Base-by-base conservation (phyloP, 2,797 vertebrate genomes). In the Holocentrus rufus region DNA sequence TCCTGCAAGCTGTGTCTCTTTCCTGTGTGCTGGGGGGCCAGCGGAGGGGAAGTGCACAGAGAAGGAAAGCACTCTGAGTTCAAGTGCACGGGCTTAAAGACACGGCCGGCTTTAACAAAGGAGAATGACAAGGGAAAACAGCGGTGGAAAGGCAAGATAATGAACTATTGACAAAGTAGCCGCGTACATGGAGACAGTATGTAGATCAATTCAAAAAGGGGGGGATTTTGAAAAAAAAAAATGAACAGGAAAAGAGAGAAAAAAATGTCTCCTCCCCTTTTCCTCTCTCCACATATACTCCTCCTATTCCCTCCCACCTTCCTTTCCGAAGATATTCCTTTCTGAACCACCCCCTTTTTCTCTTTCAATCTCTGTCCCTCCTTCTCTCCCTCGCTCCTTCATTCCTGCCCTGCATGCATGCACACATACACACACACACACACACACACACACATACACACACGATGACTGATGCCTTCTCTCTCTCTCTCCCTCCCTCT, bases 71-170 rank as follows among this genome's bases (percentile, higher is more conserved):
- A 80, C 80, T 89, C 82, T 30, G 87, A 89, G 90, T 92, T 93
- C 92, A 93, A 93, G 91, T 93, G 90, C 91, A 89, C 65, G 0
- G 75, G 80, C 88, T 92, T 92, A 89, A 92, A 92, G 90, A 90
- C 87, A 88, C 87, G 90, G 89, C 89, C 90, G 89, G 83, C 80
- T 84, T 58, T 58, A 76, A 87, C 87, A 89, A 89, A 89, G 69
- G 76, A 74, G 58, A 63, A 61, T 79, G 75, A 80, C 69, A 69
- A 76, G 69, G 68, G 83, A 64, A 86, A 88, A 82, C 76, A 65
- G 62, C 63, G 27, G 25, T 69, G 73, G 62, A 83, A 79, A 84
- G 55, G 78, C 63, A 67, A 79, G 79, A 87, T 80, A 87, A 86
- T 78, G 69, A 85, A 61, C 76, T 63, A 68, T 66, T 84, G 74